phyloP scores from a whole-genome alignment of 2,888 invertebrate genomes.

The Adineta ricciae region DNA sequence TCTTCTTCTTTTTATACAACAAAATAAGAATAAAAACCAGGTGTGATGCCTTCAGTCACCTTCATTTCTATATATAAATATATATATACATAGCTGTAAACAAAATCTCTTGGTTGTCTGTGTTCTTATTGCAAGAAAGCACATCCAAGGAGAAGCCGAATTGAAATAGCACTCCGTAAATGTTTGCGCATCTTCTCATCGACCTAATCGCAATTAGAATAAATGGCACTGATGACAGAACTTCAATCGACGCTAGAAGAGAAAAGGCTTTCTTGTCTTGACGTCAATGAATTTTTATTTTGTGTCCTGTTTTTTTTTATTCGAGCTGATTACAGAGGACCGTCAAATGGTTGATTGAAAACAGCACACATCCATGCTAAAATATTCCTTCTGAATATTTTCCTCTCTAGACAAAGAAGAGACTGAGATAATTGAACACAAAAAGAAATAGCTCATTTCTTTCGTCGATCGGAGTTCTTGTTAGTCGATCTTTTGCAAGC shows the following conservation, averaged over 20 bases:
- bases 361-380: not conserved
- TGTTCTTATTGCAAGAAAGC: not conserved
- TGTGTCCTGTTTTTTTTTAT: not conserved
- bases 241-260: not conserved
- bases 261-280: not conserved
- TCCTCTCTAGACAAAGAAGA: not conserved
- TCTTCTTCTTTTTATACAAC: not conserved
- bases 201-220: not conserved
- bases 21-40: not conserved
- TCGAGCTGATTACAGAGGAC: not conserved
- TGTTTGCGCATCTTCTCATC: not conserved
- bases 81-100: not conserved
- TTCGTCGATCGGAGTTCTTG: not conserved
- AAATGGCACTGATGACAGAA: not conserved
- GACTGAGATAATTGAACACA: not conserved
- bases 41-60: too few relatives aligned
- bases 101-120: not conserved
- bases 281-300: not conserved
- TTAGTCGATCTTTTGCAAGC: not conserved
- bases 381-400: not conserved
- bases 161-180: not conserved
- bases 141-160: not conserved
- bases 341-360: not conserved
- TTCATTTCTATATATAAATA: too few relatives aligned
- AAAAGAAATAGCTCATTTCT: not conserved